Base-by-base conservation (phyloP, 2,888 invertebrate genomes). In the Galerucella calmariensis region DNA sequence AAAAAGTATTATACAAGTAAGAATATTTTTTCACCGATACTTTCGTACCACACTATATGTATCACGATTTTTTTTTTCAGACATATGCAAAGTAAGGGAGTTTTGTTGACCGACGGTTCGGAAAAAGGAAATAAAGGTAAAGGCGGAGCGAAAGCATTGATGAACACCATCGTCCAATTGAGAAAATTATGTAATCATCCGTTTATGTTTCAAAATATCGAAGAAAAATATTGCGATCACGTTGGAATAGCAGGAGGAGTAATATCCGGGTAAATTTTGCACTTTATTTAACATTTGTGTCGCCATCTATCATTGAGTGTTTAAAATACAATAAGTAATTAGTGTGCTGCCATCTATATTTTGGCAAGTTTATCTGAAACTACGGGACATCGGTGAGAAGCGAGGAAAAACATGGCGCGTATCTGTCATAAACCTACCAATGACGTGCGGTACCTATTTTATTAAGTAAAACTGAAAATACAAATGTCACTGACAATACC, bases 151-250 rank as follows among this genome's bases (percentile, higher is more conserved):
- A 97, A 97, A 88, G 96, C 98, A 1, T 89, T 99, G 27, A 99
- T 99, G 98, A 99, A 99, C 89, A 99, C 99, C 0, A 98, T 99
- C 83, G 98, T 99, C 83, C 99, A 99, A 88, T 90, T 99, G 82
- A 91, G 99, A 77, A 99, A 99, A 89, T 92, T 99, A 62, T 99
- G 99, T 89, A 99, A 99, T 89, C 99, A 99, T 90, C 99, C 99
- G 2, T 99, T 99, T 89, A 98, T 99, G 96, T 99, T 99, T 90
- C 96, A 95, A 86, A 96, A 96, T 84, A 97, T 99, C 82, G 99
- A 99, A 88, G 97, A 98, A 88, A 97, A 97, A 85, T 97, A 96
- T 88, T 95, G 97, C 85, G 97, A 97, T 85, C 96, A 97, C 84
- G 90, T 95, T 69, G 97, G 97, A 2, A 88, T 89, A 72, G 91